A percentile compares a stretch with the other conserved stretches of the same genome.
These are phyloP conservation scores for Heliconius erato DNA, from an alignment of 2,888 invertebrate genomes.

Conservation along the genomic window DNA sequence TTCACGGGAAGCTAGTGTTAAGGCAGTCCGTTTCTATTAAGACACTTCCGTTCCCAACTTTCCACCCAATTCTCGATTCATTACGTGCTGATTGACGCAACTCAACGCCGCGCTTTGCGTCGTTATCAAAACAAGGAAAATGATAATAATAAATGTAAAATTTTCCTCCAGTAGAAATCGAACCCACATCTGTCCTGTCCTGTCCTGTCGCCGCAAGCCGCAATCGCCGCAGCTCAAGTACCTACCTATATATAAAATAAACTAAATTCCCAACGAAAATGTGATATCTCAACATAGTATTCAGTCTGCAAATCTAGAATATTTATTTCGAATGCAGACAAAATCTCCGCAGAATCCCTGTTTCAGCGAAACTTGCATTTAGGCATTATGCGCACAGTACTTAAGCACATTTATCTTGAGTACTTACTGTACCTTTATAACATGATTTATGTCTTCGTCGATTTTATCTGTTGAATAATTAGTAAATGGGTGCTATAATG, in stretches of 20 bases:
- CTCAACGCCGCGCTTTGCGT: too few species aligned
- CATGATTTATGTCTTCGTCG: constrained; percentile 29
- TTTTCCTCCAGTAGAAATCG: too few species aligned
- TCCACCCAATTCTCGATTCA: too few species aligned
- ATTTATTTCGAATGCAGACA: constrained; percentile 77
- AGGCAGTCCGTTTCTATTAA: too few species aligned
- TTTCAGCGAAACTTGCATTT: constrained; percentile 73
- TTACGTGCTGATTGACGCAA: too few species aligned
- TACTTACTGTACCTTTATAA: constrained; percentile 29
- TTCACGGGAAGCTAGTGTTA: too few species aligned
- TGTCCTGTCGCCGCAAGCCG: too few species aligned
- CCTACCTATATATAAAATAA: not conserved
- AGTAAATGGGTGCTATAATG: constrained; percentile 19
- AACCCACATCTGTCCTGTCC: too few species aligned
- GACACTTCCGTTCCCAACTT: too few species aligned
- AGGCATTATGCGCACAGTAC: constrained; percentile 63
- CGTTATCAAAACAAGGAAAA: too few species aligned
- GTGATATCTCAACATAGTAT: constrained; percentile 65
- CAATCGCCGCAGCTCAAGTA: not conserved
- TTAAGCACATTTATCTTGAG: constrained; percentile 52
- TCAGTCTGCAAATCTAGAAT: constrained; percentile 75
- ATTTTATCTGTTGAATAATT: constrained; percentile 24
- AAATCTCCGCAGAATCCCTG: constrained; percentile 74
- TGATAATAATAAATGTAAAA: too few species aligned
- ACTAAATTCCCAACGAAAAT: constrained; percentile 65